Percentiles rank a stretch among this genome's conserved stretches.
These are phyloP conservation scores for Melanerpes formicivorus DNA, from an alignment of 2,113 vertebrate species.

Conservation along the genomic window DNA sequence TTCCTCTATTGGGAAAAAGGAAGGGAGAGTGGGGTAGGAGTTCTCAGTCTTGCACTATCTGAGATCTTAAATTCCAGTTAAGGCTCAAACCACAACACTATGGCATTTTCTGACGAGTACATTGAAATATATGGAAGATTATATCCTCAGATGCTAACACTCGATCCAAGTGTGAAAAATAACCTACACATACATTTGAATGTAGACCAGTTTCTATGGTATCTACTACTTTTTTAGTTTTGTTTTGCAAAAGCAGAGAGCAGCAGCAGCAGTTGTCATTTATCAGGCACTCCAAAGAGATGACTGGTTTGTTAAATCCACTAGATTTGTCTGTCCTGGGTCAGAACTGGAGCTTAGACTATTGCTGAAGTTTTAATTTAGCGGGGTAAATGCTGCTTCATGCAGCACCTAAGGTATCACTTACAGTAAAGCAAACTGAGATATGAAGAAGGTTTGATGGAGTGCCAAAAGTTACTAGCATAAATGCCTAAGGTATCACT, in stretches of 20 bases:
- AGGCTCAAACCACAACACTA: too few species aligned
- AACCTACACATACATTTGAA: neutral
- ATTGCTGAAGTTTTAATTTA: neutral
- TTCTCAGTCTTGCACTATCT: too few species aligned
- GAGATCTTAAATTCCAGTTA: too few species aligned
- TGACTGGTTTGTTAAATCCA: neutral
- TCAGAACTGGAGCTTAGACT: neutral
- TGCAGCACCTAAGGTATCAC: neutral
- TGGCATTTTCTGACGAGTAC: neutral
- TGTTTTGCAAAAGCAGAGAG: neutral
- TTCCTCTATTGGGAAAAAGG: too few species aligned
- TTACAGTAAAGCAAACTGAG: neutral
- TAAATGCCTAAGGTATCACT: neutral
- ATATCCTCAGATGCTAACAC: neutral
- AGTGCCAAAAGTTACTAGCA: neutral
- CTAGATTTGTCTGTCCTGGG: neutral
- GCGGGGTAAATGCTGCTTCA: neutral
- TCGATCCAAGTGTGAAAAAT: neutral
- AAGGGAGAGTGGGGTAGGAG: too few species aligned
- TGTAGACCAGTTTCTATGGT: neutral
- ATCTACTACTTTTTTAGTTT: neutral
- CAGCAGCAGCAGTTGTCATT: neutral
- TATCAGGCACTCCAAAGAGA: neutral
- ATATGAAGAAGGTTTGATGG: neutral
- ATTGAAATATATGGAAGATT: neutral